phyloP scores from a whole-genome alignment of 2,888 invertebrate species.

The Drosophila affinis region DNA sequence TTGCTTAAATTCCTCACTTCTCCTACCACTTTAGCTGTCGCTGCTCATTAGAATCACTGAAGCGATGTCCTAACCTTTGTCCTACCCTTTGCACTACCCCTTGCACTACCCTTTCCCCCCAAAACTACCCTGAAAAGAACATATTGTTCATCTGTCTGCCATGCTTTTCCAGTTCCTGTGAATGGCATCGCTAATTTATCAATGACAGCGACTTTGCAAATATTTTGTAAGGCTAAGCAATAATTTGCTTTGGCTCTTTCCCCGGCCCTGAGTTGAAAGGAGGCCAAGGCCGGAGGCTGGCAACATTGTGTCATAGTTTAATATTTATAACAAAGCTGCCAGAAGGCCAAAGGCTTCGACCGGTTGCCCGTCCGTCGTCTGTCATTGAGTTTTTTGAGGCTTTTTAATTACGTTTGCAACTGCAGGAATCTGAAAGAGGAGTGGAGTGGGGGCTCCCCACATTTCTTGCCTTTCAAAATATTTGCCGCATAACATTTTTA shows the following conservation, averaged over 20 bases:
- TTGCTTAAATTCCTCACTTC: conserved; percentile 44
- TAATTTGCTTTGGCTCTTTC: conserved; percentile 34
- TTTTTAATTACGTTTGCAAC: conserved; percentile 46
- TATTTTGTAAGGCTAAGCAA: conserved; percentile 67
- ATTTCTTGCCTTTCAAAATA: conserved; percentile 32
- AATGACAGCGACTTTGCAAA: conserved; percentile 60
- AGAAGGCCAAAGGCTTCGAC: conserved; percentile 61
- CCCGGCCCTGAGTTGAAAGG: conserved; percentile 7
- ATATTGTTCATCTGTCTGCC: conserved; percentile 34
- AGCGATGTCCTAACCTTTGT: conserved; percentile 16
- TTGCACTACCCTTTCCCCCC: conserved; percentile 5
- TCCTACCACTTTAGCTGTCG: conserved; percentile 25
- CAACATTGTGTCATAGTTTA: conserved; percentile 66
- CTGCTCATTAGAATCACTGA: conserved; percentile 45
- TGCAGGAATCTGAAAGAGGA: conserved; percentile 7
- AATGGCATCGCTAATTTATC: conserved; percentile 71
- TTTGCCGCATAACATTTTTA: conserved; percentile 49
- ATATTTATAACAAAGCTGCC: conserved; percentile 75
- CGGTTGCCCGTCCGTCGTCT: neutral
- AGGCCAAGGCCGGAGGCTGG: conserved; percentile 36
- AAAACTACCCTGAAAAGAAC: conserved; percentile 33
- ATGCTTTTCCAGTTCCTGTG: conserved; percentile 11
- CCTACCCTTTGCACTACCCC: conserved; percentile 9
- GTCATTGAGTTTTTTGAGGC: conserved; percentile 9
- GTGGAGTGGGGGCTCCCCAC: neutral